phyloP scores from a whole-genome alignment of 2,888 invertebrate species.

The Steinernema hermaphroditum region DNA sequence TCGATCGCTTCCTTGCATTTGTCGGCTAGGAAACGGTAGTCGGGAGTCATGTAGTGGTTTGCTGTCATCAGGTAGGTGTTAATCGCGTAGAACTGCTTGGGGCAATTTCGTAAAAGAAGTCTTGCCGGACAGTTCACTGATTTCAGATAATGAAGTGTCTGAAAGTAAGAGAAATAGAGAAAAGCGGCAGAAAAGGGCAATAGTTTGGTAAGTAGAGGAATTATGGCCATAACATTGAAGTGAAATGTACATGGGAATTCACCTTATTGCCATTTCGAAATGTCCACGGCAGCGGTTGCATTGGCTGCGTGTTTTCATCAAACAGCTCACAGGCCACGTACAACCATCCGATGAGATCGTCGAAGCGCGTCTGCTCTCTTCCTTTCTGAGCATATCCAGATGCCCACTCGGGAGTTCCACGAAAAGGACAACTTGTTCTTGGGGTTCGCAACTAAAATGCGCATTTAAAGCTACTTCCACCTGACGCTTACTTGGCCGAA shows the following conservation, averaged over 20 bases:
- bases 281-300: constrained; percentile 44
- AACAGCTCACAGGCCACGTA: constrained; percentile 44
- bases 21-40: constrained; percentile 45
- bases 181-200: no score
- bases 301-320: constrained; percentile 18
- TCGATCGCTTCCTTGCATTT: constrained; percentile 42
- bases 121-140: constrained; percentile 32
- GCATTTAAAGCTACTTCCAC: no score
- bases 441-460: background rate
- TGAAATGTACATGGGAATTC: no score
- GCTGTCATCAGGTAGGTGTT: constrained; percentile 45
- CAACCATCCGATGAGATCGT: constrained; percentile 47
- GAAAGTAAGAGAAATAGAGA: constrained; percentile 22
- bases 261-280: constrained; percentile 36
- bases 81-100: constrained; percentile 44
- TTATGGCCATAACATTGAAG: background rate
- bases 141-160: constrained; percentile 36
- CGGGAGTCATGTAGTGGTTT: constrained; percentile 39
- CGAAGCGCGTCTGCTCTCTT: constrained; percentile 43
- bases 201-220: no score
- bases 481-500: constrained; percentile 22
- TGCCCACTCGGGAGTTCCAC: constrained; percentile 47
- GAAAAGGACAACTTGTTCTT: background rate
- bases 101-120: constrained; percentile 41
- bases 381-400: constrained; percentile 39